Base-by-base conservation (phyloP, 2,113 vertebrate genomes). In the Prionailurus bengalensis region DNA sequence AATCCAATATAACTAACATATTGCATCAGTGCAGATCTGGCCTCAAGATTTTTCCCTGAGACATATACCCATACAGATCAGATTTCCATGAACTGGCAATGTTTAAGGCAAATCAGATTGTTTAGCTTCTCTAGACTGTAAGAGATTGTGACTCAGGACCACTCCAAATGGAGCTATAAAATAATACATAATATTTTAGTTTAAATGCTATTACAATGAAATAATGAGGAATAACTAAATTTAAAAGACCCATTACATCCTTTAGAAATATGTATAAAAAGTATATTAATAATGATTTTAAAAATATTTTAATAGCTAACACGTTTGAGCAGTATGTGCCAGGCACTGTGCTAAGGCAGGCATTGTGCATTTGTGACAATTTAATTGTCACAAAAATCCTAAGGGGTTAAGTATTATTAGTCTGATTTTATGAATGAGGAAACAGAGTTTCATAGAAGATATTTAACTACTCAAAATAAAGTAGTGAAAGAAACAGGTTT, bases 161-260 rank as follows among this genome's bases (percentile, higher is more conserved):
- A 91, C 19, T 63, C 48, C 7, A 81, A 39, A 45, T 65, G 23
- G n/a, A 96, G 13, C 42, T 83, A 90, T 94, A 88, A 78, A 97
- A 96, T 33, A 88, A 92, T 61, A 68, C 63, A 76, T 33, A 91
- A 68, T 61, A 71, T 85, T 89, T 94, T 81, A 90, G 58, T 48
- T 89, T 93, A 90, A 92, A 87, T 96, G 73, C 6, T 93, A 96
- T 91, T 93, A 91, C 73, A 88, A 87, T 73, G 14, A 97, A 91
- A 89, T 91, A 93, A 95, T 78, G 39, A 87, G 84, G 45, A 89
- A 63, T 80, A 16, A 83, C 0, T 19, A 95, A 94, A 95, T 45
- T 65, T 31, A 36, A 61, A 92, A 95, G 86, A 8, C 9, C 29
- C 15, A 85, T 71, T 91, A 71, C 4, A 61, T 84, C 9, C 68